Evolutionary conservation across 2,888 invertebrate genomes (phyloP).

Genomic region (Drosophila kanekoi): DNA sequence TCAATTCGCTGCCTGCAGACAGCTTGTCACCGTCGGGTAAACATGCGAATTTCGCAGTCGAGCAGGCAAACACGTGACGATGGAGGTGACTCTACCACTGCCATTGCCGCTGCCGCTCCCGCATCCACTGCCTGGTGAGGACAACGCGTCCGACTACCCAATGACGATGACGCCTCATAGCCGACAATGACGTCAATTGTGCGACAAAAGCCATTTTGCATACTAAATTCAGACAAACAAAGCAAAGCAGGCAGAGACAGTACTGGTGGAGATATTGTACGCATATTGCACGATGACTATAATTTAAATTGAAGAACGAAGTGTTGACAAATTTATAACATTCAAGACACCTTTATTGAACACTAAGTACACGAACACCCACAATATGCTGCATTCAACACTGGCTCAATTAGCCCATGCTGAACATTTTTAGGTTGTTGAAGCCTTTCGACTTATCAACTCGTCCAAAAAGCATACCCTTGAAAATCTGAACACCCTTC

Average conservation of each 20-base stretch:
- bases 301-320: constrained; percentile 43
- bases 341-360: constrained; percentile 41
- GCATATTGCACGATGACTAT: constrained; percentile 36
- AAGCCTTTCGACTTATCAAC: constrained; percentile 84
- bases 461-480: constrained; percentile 66
- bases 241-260: constrained; percentile 18
- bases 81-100: constrained; percentile 36
- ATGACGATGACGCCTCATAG: constrained; percentile 51
- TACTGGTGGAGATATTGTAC: constrained; percentile 10
- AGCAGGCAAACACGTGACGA: constrained; percentile 79
- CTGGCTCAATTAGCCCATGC: constrained; percentile 66
- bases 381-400: neutral
- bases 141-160: constrained; percentile 41
- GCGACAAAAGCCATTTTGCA: constrained; percentile 78
- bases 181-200: constrained; percentile 71
- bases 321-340: constrained; percentile 52
- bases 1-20: constrained; percentile 80
- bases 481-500: constrained; percentile 58
- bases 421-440: constrained; percentile 83
- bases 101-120: neutral
- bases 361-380: constrained; percentile 13
- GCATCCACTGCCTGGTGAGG: constrained; percentile 30
- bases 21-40: constrained; percentile 80
- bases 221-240: constrained; percentile 68
- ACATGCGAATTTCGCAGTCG: constrained; percentile 82